phyloP scores from a whole-genome alignment of 1,140 invertebrate genomes.

The Brachystomella parvula region DNA sequence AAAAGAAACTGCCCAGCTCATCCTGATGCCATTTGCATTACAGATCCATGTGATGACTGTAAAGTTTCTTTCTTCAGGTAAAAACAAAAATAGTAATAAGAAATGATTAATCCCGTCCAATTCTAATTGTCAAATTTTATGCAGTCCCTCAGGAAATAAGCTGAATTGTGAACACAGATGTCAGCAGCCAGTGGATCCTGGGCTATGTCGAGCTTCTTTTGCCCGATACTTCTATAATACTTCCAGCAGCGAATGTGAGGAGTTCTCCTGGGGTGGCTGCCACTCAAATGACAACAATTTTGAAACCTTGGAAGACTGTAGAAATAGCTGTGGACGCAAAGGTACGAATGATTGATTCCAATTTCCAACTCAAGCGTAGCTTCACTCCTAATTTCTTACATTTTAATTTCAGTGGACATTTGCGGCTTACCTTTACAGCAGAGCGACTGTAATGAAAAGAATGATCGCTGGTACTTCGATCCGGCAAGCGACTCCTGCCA shows the following conservation, averaged over 20 bases:
- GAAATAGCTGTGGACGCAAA: conserved; percentile 32
- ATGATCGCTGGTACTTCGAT: neutral
- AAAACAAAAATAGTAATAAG: neutral
- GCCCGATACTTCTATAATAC: conserved; percentile 50
- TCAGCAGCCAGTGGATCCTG: conserved; percentile 22
- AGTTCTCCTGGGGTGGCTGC: conserved; percentile 52
- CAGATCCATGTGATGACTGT: conserved; percentile 43
- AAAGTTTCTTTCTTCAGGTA: conserved; percentile 31
- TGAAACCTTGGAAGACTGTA: conserved; percentile 43
- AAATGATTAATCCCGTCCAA: neutral
- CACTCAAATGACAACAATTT: conserved; percentile 53
- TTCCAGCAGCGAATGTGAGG: conserved; percentile 45
- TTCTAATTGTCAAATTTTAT: neutral
- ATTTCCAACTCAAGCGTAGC: neutral
- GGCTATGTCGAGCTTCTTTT: conserved; percentile 41
- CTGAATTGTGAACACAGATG: conserved; percentile 21
- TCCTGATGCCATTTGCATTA: conserved; percentile 44
- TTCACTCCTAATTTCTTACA: neutral
- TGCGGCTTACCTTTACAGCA: neutral
- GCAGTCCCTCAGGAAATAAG: conserved; percentile 23
- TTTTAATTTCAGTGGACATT: neutral
- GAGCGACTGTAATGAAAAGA: neutral
- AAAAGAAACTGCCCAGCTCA: conserved; percentile 41
- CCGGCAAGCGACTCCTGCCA: neutral
- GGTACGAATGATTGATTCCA: neutral